Evolutionary conservation across 2,113 vertebrate species (phyloP), one percentile per base, ranked within the genome.

Genomic region (Thalassoma bifasciatum): DNA sequence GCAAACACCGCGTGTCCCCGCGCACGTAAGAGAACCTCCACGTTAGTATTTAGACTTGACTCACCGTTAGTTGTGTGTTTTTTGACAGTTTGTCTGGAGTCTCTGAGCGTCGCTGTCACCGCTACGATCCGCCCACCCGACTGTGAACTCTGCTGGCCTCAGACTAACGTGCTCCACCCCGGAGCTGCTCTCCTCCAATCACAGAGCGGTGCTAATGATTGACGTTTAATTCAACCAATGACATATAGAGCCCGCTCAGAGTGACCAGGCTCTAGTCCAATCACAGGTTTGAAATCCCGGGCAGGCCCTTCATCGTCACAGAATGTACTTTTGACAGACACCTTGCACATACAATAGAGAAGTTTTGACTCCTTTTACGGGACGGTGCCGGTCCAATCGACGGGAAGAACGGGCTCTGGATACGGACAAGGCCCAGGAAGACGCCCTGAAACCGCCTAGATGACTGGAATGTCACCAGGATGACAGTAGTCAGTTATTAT

Each of bases 311-410:
- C 10, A 46, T 71, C 83, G 65, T 88, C 75, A 64, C 54, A 1
- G 1, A 10, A 21, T 51, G 47, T 38, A 65, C 80, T 73, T 89
- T 89, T 93, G 92, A 94, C 75, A 8, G 92, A 91, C 93, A 89
- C 19, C 10, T 24, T 10, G 24, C 5, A 8, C 83, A 68, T 40
- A 66, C 93, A 93, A 92, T 93, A 77, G 86, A 85, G 57, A 82
- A 79, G 81, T 92, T 49, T 92, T 92, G 79, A 89, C 81, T 91
- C 93, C 93, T 94, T 94, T 83, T 94, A 93, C 84, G 92, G 93
- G 77, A 75, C 85, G 16, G 66, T 60, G 56, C 21, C 24, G 72
- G 72, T 83, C 91, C 91, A 92, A 92, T 93, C 24, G 61, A 51
- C 58, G 59, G 34, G n/a, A 49, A 81, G 72, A 38, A 65, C 37